phyloP scores from a whole-genome alignment of 2,888 invertebrate species.

The Dryococelus australis region DNA sequence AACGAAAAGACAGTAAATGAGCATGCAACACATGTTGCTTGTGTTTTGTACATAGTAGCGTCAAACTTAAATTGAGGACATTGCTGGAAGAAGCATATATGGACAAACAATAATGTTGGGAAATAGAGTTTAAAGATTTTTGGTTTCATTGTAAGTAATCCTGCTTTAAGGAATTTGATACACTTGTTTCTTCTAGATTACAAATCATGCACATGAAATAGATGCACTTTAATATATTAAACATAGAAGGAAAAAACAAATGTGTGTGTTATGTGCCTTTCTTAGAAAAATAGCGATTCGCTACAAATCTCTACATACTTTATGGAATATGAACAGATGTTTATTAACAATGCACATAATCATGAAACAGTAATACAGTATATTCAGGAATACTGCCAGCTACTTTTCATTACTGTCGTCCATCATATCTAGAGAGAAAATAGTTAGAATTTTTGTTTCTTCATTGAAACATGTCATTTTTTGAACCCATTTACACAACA shows the following conservation, averaged over 20 bases:
- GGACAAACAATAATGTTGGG: no score
- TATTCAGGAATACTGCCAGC: not conserved
- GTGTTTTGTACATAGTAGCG: no score
- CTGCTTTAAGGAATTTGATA: not conserved
- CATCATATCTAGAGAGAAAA: not conserved
- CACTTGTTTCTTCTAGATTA: not conserved
- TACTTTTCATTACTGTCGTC: not conserved
- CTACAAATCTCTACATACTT: not conserved
- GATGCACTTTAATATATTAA: not conserved
- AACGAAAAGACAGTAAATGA: no score
- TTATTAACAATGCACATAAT: not conserved
- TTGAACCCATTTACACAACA: not conserved
- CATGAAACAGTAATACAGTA: not conserved
- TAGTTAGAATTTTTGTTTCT: not conserved
- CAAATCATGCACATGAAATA: constrained; percentile 10
- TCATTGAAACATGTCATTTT: not conserved
- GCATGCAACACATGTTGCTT: no score
- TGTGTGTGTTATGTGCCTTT: not conserved
- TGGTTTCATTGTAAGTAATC: not conserved
- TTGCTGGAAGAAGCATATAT: no score
- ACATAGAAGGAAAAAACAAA: not conserved
- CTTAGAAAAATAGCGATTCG: not conserved
- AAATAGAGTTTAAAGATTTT: not conserved
- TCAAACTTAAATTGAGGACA: no score
- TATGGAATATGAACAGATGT: not conserved